phyloP scores from a whole-genome alignment of 1,140 invertebrate species.

The Calephelis nemesis region DNA sequence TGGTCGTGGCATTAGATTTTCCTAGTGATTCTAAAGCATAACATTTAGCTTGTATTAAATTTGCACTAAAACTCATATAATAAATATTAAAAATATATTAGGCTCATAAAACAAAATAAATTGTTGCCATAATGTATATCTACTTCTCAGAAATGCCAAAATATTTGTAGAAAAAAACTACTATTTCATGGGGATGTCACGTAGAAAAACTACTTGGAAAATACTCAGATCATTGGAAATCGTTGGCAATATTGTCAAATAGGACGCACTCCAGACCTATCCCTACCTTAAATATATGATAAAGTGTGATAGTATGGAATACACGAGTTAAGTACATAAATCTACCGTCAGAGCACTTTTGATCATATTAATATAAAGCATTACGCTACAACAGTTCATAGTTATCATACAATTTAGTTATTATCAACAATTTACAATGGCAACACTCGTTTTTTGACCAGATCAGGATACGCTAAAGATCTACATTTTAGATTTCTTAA shows the following conservation, averaged over 20 bases:
- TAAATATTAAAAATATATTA: not conserved
- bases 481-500: constrained; percentile 4
- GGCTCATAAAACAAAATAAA: not conserved
- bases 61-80: no score
- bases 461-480: not conserved
- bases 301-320: constrained; percentile 40
- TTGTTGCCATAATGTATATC: constrained; percentile 1
- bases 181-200: constrained; percentile 14
- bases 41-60: no score
- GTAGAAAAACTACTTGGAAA: constrained; percentile 15
- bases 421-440: constrained; percentile 39
- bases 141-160: constrained; percentile 6
- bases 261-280: constrained; percentile 16
- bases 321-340: constrained; percentile 61
- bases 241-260: constrained; percentile 16
- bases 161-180: constrained; percentile 7
- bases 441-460: constrained; percentile 10
- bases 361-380: constrained; percentile 50
- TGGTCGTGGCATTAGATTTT: no score
- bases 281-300: constrained; percentile 17
- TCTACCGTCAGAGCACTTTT: constrained; percentile 54
- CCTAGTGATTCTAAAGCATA: no score
- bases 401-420: constrained; percentile 40
- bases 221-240: constrained; percentile 14
- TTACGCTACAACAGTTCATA: constrained; percentile 47